Conservation (phyloP, 2,113 vertebrate species). For the Hylia prasina region DNA sequence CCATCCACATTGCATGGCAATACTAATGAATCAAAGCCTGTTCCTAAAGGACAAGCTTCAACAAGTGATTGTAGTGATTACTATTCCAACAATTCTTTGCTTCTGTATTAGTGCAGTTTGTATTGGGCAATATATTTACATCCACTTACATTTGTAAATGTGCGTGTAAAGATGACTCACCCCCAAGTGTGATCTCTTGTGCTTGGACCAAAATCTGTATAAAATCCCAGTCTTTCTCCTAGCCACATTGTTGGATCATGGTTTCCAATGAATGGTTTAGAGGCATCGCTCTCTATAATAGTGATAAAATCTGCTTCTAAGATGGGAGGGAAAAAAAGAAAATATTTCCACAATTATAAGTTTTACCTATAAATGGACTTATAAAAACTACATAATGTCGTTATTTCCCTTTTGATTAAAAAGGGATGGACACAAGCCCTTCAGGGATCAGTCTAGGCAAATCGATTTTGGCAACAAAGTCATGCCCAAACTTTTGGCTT, state of each 20-base stretch:
- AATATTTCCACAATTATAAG: not conserved
- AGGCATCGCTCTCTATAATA: constrained; percentile 75
- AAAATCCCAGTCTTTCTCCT: constrained; percentile 74
- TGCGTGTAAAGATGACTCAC: constrained; percentile 42
- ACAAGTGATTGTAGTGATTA: not conserved
- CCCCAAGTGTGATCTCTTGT: constrained; percentile 77
- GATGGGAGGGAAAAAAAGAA: not conserved
- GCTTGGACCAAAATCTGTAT: constrained; percentile 77
- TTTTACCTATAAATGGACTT: not conserved
- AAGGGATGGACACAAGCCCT: not conserved
- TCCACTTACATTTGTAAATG: not conserved
- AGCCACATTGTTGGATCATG: constrained; percentile 74
- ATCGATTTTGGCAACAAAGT: not conserved
- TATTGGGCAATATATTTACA: not conserved
- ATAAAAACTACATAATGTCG: not conserved
- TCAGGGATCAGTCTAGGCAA: not conserved
- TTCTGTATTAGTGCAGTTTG: not conserved
- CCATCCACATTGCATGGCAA: not conserved
- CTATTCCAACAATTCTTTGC: not conserved
- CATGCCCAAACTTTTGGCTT: not conserved
- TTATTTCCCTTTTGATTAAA: not conserved
- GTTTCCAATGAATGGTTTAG: constrained; percentile 75
- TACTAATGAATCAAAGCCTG: not conserved
- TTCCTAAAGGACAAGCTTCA: not conserved
- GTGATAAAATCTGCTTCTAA: constrained; percentile 76